Evolutionary conservation across 2,113 vertebrate species (phyloP).

Genomic region (Ancistrus triradiatus): DNA sequence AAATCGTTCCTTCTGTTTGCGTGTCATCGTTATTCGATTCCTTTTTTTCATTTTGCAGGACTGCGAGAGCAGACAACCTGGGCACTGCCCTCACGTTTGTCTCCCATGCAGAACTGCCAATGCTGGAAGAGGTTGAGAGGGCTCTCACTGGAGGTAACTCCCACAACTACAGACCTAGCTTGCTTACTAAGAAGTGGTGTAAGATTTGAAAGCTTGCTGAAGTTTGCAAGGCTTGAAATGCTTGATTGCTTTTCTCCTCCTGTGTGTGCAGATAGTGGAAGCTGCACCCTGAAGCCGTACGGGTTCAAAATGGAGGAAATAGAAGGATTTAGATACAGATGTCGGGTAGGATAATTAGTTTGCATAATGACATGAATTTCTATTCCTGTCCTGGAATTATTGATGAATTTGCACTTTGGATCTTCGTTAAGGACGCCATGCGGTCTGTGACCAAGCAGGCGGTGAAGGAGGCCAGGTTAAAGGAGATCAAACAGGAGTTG

Average conservation of each 20-base stretch:
- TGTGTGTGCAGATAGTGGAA: constrained; percentile 58
- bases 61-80: constrained; percentile 80
- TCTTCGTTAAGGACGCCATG: constrained; percentile 83
- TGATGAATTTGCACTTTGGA: not conserved
- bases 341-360: constrained; percentile 69
- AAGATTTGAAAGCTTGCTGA: no score
- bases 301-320: constrained; percentile 85
- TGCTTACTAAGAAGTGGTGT: no score
- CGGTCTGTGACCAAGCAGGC: constrained; percentile 89
- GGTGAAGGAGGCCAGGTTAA: constrained; percentile 83
- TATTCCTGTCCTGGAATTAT: no score
- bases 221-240: no score
- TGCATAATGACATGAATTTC: not conserved
- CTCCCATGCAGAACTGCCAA: constrained; percentile 64
- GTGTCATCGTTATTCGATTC: no score
- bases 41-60: constrained; percentile 68
- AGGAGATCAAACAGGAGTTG: constrained; percentile 91
- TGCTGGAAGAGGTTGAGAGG: constrained; percentile 72
- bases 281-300: constrained; percentile 72
- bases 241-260: not conserved
- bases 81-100: constrained; percentile 82
- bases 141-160: constrained; percentile 72
- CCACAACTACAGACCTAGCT: no score
- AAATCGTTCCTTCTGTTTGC: no score
- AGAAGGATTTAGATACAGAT: constrained; percentile 84